Evolutionary conservation across 2,113 vertebrate genomes (phyloP).

Genomic region (Suricata suricatta): DNA sequence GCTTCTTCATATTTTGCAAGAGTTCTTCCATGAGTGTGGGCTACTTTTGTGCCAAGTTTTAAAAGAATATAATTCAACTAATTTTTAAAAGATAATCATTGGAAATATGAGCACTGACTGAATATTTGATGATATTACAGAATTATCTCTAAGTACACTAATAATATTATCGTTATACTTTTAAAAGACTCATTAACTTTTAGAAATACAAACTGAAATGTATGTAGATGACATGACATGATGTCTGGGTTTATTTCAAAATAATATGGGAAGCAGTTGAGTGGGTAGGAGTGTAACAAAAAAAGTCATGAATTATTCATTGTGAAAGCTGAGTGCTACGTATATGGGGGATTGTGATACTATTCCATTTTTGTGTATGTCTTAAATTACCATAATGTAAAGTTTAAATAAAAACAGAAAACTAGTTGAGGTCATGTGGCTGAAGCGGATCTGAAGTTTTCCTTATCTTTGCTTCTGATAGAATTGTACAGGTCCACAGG

Average conservation of each 20-base stretch:
- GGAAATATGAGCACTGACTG: neutral
- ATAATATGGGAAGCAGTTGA: neutral
- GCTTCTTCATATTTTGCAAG: neutral
- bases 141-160: neutral
- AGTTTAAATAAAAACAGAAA: constrained; percentile 22
- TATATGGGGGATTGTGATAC: neutral
- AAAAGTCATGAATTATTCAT: neutral
- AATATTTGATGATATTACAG: neutral
- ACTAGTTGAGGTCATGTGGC: neutral
- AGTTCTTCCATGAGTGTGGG: neutral
- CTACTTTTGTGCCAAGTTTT: neutral
- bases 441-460: neutral
- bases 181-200: neutral
- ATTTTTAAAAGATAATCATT: neutral
- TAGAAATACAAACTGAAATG: neutral
- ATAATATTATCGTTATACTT: neutral
- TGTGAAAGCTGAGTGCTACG: neutral
- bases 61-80: neutral
- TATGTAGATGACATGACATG: neutral
- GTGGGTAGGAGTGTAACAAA: neutral
- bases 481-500: neutral
- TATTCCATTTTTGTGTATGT: neutral
- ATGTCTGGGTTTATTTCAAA: constrained; percentile 29
- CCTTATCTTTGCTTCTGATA: neutral
- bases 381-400: neutral